Evolutionary conservation across 2,888 invertebrate species (phyloP).

Genomic region (Calameuta filiformis): DNA sequence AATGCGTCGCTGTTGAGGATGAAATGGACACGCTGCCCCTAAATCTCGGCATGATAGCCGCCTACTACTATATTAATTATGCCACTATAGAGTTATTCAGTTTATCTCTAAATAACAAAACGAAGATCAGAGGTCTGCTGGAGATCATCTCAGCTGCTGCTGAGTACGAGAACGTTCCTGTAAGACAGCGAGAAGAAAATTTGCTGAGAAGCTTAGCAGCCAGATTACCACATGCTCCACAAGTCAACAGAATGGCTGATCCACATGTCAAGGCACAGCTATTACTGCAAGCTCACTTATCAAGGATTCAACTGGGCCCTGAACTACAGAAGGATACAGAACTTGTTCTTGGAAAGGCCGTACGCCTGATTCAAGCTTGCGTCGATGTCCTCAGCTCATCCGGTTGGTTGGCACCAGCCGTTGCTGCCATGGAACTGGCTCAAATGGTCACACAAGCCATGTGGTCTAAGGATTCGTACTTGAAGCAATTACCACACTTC

Average conservation of each 20-base stretch:
- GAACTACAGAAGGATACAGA: conserved; percentile 98
- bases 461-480: conserved; percentile 99
- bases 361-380: conserved; percentile 92
- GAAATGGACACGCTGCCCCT: conserved; percentile 97
- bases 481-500: conserved; percentile 97
- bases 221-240: conserved; percentile 73
- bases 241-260: conserved; percentile 72
- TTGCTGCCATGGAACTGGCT: conserved; percentile 99
- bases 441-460: conserved; percentile 99
- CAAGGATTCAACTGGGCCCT: conserved; percentile 92
- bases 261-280: conserved; percentile 98
- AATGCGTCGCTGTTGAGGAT: conserved; percentile 97
- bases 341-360: conserved; percentile 85
- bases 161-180: conserved; percentile 94
- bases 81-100: conserved; percentile 99
- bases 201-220: conserved; percentile 77
- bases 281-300: conserved; percentile 94
- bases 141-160: conserved; percentile 99
- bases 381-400: conserved; percentile 94
- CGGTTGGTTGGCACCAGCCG: conserved; percentile 98
- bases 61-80: conserved; percentile 99
- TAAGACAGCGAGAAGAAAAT: conserved; percentile 94
- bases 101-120: conserved; percentile 95
- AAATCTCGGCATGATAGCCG: conserved; percentile 99
- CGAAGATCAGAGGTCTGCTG: conserved; percentile 95